Conservation (phyloP, 2,888 invertebrate species). For the Ornithoptera alexandrae region DNA sequence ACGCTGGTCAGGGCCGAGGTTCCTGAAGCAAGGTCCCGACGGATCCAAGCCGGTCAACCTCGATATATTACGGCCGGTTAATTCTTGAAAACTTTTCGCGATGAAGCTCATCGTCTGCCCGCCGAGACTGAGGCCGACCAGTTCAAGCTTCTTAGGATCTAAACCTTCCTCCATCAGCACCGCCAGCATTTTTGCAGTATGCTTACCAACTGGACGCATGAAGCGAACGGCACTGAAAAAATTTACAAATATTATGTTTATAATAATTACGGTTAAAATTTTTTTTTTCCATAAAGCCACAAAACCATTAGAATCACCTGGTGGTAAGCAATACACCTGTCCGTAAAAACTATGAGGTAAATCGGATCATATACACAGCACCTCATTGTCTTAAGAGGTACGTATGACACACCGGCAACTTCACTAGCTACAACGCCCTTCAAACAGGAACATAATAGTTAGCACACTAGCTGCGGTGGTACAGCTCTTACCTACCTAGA, state of each 20-base stretch:
- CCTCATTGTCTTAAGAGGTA: no score
- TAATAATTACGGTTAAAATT: neutral
- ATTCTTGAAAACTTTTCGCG: conserved; percentile 50
- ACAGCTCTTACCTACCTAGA: no score
- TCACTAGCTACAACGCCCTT: no score
- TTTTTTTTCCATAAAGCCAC: no score
- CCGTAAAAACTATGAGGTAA: no score
- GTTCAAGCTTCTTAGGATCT: conserved; percentile 53
- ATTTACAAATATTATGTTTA: neutral
- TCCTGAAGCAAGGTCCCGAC: conserved; percentile 63
- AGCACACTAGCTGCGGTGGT: no score
- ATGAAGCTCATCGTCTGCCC: conserved; percentile 60
- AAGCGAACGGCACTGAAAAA: conserved; percentile 56
- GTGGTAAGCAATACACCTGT: no score
- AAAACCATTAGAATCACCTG: no score
- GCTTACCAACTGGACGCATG: conserved; percentile 51
- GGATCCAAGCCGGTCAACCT: conserved; percentile 58
- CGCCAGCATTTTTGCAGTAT: conserved; percentile 55
- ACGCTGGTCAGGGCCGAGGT: conserved; percentile 52
- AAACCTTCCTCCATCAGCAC: conserved; percentile 51
- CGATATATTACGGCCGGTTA: conserved; percentile 54
- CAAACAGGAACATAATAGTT: no score
- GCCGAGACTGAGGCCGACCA: conserved; percentile 61
- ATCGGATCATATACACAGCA: no score
- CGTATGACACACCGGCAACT: no score